Evolutionary conservation across 2,113 vertebrate species (phyloP).

Genomic region (Maccullochella peelii): DNA sequence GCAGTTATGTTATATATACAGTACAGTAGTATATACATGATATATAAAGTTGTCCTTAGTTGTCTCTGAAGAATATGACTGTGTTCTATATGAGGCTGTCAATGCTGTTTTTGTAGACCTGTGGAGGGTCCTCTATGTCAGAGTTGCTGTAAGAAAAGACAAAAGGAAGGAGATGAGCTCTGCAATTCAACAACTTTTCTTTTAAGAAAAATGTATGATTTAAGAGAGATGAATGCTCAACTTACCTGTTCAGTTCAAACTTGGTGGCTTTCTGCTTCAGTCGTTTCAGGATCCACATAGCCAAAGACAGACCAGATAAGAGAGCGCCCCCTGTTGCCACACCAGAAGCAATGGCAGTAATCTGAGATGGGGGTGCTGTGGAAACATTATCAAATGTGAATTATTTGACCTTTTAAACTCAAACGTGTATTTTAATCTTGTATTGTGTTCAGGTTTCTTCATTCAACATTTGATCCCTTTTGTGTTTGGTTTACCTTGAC

Average conservation of each 20-base stretch:
- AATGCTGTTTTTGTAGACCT: constrained; percentile 79
- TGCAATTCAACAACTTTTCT: neutral
- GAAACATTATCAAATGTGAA: constrained; percentile 12
- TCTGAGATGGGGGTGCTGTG: constrained; percentile 47
- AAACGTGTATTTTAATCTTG: neutral
- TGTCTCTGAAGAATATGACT: neutral
- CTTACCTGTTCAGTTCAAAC: constrained; percentile 82
- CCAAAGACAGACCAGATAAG: constrained; percentile 53
- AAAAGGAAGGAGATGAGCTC: constrained; percentile 29
- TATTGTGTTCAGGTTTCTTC: neutral
- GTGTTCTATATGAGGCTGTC: constrained; percentile 80
- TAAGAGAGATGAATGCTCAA: neutral
- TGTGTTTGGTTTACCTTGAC: constrained; percentile 69
- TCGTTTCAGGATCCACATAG: constrained; percentile 71
- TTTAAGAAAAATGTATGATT: neutral
- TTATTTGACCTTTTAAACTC: neutral
- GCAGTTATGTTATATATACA: neutral
- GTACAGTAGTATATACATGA: no score
- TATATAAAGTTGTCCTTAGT: neutral
- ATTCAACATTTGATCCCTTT: neutral
- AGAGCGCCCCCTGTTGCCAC: constrained; percentile 58
- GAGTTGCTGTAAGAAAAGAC: constrained; percentile 67
- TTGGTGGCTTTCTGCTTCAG: constrained; percentile 67
- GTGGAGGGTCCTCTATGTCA: constrained; percentile 67
- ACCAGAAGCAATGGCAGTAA: constrained; percentile 5